Evolutionary conservation across 2,113 vertebrate genomes (phyloP), one percentile per base, ranked within the genome.

Genomic region (Rhipidura dahli): DNA sequence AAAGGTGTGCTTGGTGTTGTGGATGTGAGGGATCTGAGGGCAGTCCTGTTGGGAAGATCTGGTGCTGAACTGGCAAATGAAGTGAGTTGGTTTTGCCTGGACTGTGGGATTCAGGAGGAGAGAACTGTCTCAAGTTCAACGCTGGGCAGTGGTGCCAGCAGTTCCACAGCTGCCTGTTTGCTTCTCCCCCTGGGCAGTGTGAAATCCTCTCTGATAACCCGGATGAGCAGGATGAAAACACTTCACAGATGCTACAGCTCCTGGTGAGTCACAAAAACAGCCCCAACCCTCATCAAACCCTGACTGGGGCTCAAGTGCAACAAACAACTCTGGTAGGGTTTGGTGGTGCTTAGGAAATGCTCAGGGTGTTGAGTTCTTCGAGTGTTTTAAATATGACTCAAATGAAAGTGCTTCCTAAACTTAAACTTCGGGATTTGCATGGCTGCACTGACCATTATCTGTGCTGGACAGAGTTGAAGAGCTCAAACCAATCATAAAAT

Each of bases 91-190:
- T 37, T 94, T 89, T 47, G 39, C 9, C 30, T 54, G 87, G 47
- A 54, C 23, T 20, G 3, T 16, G 54, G 54, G 23, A 49, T 76
- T 61, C 31, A 35, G n/a, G 30, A 53, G 70, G 22, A 30, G 16
- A 47, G 30, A 63, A 12, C 27, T 33, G 0, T 31, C 14, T 6
- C 5, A 0, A 35, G n/a, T 23, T 1, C 20, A 28, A 6, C 8
- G 24, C 65, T 61, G 60, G 64, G 69, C 60, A 54, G 31, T 3
- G 71, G 6, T 7, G 28, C 50, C 30, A 73, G 54, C 57, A 61
- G 10, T 47, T 86, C 92, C 47, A 11, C 10, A 27, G 87, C 78
- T 69, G 59, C 18, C 83, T 61, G 15, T 83, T 50, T 57, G 68
- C 37, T 83, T 87, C 44, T 83, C 20, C 39, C 4, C 7, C 53